Base-by-base conservation (phyloP, 1,140 invertebrate species). In the Anastrepha obliqua region DNA sequence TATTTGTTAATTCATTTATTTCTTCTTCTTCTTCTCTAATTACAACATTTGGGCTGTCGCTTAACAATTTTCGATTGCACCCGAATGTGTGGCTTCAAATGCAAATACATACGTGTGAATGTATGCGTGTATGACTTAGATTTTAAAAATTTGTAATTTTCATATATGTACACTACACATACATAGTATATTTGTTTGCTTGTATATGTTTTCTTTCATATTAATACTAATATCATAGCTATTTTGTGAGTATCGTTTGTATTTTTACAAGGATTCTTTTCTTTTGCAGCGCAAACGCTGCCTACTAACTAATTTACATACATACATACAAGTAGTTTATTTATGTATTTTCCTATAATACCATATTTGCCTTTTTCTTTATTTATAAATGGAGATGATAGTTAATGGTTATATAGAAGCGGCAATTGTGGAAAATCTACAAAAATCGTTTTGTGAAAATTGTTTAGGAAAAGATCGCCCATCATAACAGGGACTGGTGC, bases 171-270 rank as follows among this genome's bases (percentile, higher is more conserved):
- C 29, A 8, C 55, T 88, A 17, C 78, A 86, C 85, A 44, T 70
- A 88, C 64, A 88, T 42, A 70, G 42, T 88, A 29, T 55, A 70
- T 29, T 88, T 85, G 58, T 87, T 65, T 58, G 42, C 39, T 85
- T 51, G 44, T 88, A 67, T 87, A 65, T 87, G 47, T 70, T 65
- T 88, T 86, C 20, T 58, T 13, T 42, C 85, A 60, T 86, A 42
- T 86, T 86, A 86, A 90, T 91, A 89, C 91, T 92, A 92, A 91
- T 92, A 92, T 92, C 91, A 92, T 92, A 92, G 91, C 91, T 92
- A 92, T 92, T 92, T 92, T 92, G 91, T 92, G 91, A 92, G 91
- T 92, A 91, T 92, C 85, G 90, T 92, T 91, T 90, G 88, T 89
- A 91, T 92, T 92, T 91, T 90, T 92, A 92, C 91, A 92, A 91